These are phyloP conservation scores for Bryconaethiops microstoma DNA, from an alignment of 2,797 vertebrate species.

Conservation along the genomic window DNA sequence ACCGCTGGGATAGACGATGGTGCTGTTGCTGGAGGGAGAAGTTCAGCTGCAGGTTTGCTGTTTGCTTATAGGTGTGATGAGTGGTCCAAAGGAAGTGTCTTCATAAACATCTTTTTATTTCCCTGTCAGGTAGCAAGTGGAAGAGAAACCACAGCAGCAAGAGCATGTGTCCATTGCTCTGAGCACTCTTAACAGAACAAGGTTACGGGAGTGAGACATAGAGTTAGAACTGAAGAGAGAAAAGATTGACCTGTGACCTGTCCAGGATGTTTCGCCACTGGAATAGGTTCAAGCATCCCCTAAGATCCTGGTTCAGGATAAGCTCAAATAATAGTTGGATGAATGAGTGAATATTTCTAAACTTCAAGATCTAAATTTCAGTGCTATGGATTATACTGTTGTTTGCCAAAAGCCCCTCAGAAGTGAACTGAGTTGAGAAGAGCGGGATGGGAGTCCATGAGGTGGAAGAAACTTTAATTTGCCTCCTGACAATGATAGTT, in stretches of 20 bases:
- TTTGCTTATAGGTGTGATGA: not conserved
- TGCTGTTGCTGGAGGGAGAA: not conserved
- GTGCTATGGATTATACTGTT: not conserved
- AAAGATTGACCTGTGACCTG: too few relatives aligned
- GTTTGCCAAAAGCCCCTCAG: not conserved
- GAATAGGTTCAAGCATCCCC: too few relatives aligned
- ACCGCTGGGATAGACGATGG: too few relatives aligned
- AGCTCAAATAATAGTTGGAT: too few relatives aligned
- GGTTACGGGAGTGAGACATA: not conserved
- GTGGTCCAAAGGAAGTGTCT: not conserved
- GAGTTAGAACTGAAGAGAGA: not conserved
- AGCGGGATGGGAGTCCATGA: not conserved
- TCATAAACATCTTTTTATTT: conserved; percentile 1
- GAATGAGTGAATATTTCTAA: not conserved
- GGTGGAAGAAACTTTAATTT: conserved; percentile 11
- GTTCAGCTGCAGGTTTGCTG: not conserved
- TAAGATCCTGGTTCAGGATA: too few relatives aligned
- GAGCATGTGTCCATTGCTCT: not conserved
- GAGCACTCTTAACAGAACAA: not conserved
- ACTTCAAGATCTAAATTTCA: not conserved
- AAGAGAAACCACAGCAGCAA: conserved; percentile 13
- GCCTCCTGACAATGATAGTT: conserved; percentile 2
- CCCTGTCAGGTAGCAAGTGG: not conserved
- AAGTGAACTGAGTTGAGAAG: not conserved
- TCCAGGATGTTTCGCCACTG: too few relatives aligned